phyloP scores from a whole-genome alignment of 2,113 vertebrate genomes.

The Zosterops japonicus region DNA sequence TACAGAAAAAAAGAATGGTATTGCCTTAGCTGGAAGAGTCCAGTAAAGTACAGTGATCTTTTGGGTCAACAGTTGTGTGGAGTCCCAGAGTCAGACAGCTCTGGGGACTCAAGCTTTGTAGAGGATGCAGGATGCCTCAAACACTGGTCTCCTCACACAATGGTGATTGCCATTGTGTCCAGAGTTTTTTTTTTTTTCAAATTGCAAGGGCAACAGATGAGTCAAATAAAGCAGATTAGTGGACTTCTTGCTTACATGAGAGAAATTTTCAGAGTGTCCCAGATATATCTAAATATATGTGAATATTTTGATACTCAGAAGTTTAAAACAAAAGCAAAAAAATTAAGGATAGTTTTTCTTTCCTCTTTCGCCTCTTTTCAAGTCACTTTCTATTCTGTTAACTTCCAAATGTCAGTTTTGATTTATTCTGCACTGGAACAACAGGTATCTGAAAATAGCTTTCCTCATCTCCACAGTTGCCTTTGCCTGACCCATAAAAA shows the following conservation, averaged over 20 bases:
- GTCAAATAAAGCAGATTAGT: background rate
- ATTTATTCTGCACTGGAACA: constrained; percentile 6
- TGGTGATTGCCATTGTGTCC: background rate
- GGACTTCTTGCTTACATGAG: background rate
- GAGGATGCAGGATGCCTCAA: no score
- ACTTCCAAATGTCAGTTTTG: background rate
- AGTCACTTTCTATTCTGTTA: background rate
- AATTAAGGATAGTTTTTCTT: background rate
- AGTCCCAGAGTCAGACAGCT: no score
- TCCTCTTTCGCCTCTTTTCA: background rate
- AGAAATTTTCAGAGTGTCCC: background rate
- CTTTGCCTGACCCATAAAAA: background rate
- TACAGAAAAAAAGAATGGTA: background rate
- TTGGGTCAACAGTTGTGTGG: background rate
- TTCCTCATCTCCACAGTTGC: background rate
- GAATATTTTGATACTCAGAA: background rate
- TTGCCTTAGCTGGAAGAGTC: background rate
- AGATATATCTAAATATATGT: background rate
- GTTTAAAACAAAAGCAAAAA: background rate
- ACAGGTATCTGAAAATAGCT: constrained; percentile 8
- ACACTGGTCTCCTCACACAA: background rate
- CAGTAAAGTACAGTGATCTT: background rate
- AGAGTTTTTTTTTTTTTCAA: background rate
- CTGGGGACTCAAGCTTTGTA: no score
- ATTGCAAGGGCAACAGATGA: background rate